Conservation (phyloP, 2,888 invertebrate species). For the Ophion obscuratus region DNA sequence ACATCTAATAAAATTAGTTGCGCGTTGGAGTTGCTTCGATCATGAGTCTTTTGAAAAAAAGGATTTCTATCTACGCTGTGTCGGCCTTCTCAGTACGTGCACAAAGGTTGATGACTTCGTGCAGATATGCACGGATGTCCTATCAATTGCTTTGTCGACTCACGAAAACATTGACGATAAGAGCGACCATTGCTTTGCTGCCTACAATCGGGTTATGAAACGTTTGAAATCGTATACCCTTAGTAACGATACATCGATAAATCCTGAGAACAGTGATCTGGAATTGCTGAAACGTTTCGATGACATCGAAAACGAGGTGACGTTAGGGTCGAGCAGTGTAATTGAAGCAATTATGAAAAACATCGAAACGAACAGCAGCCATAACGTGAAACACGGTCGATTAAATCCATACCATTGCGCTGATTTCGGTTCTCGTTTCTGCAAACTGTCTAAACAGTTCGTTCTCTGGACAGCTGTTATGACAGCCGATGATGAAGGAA, state of each 20-base stretch:
- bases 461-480: constrained; percentile 54
- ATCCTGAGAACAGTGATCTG: not conserved
- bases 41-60: constrained; percentile 48
- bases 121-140: constrained; percentile 37
- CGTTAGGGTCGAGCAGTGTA: constrained; percentile 4
- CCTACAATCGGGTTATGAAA: constrained; percentile 45
- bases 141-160: constrained; percentile 46
- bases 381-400: constrained; percentile 34
- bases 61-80: constrained; percentile 68
- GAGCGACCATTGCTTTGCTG: constrained; percentile 55
- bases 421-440: constrained; percentile 7
- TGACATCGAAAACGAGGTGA: constrained; percentile 11
- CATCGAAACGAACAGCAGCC: constrained; percentile 34
- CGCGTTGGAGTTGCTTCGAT: constrained; percentile 62
- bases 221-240: constrained; percentile 23
- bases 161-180: constrained; percentile 47
- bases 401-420: constrained; percentile 48
- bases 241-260: not conserved
- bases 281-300: constrained; percentile 4
- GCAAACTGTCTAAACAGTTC: constrained; percentile 54
- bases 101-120: constrained; percentile 48
- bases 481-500: constrained; percentile 6
- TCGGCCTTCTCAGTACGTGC: constrained; percentile 47
- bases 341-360: constrained; percentile 33
- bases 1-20: constrained; percentile 69